Evolutionary conservation across 2,888 invertebrate genomes (phyloP), one percentile per base, ranked within the genome.

Genomic region (Petrophora chlorosata): DNA sequence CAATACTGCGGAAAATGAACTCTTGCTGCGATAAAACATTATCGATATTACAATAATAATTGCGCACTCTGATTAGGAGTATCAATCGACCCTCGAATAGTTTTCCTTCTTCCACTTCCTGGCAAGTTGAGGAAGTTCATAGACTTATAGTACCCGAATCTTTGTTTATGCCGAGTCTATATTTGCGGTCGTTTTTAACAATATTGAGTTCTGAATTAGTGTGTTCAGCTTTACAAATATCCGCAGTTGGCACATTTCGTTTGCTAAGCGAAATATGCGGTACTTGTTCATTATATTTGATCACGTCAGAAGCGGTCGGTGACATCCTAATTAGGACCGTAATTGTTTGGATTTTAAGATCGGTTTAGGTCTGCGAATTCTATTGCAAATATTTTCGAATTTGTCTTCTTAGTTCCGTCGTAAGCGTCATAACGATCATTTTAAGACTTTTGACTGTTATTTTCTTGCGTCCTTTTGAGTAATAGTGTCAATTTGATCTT

Each of bases 191-290:
- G 9, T 8, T 45, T 19, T 32, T 44, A 35, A 32, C 46, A 47
- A 45, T 19, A 25, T 35, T 17, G 32, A 47, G 44, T 23, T 30
- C 34, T 26, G 10, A 53, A 57, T 50, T 46, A 48, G 19, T 48
- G 33, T 46, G 26, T 49, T 35, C 35, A 10, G 36, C 41, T 53
- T 44, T 10, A 22, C 45, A 61, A 58, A 56, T 52, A 54, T 61
- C 60, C 60, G 53, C 23, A 48, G 43, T 56, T 43, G 34, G 43
- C 33, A 34, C 33, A 33, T 47, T 34, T 41, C 10, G 53, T 57
- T 55, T 55, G 41, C 30, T 34, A 29, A 48, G 26, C 46, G 30
- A 30, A 28, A 30, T 26, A 22, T 23, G 36, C 29, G 13, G 14
- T 23, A 19, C 41, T 36, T 22, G 7, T 13, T 5, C 33, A 40